Conservation (phyloP, 2,797 vertebrate genomes). For the Podarcis siculus region DNA sequence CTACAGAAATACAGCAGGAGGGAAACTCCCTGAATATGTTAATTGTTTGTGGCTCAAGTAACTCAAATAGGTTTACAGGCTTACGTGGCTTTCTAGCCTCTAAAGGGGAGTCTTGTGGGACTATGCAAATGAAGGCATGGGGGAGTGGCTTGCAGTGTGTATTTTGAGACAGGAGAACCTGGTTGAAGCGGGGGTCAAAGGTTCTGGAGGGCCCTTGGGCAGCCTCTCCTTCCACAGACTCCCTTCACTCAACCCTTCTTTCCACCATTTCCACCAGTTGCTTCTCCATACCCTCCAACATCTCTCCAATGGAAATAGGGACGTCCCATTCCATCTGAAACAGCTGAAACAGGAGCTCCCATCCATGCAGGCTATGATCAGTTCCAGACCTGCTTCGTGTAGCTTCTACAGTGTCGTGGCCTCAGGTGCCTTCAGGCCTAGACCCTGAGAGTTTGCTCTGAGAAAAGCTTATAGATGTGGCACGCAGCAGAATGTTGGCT, state of each 20-base stretch:
- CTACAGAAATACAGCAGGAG: neutral
- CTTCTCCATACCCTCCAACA: neutral
- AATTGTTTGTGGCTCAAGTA: slow-evolving; percentile 11
- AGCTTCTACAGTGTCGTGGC: too few relatives aligned
- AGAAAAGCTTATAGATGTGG: too few relatives aligned
- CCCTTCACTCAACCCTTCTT: neutral
- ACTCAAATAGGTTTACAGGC: slow-evolving; percentile 33
- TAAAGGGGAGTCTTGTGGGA: neutral
- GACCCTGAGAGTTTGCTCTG: too few relatives aligned
- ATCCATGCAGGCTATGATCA: too few relatives aligned
- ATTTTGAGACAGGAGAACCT: neutral
- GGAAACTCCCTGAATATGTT: slow-evolving; percentile 30
- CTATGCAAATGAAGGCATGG: neutral
- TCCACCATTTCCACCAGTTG: neutral
- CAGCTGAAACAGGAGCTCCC: too few relatives aligned
- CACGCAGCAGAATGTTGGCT: too few relatives aligned
- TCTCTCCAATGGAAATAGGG: too few relatives aligned
- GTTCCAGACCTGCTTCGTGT: too few relatives aligned
- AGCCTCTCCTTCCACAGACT: neutral
- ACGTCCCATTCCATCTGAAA: too few relatives aligned
- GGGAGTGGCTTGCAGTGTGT: neutral
- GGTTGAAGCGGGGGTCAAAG: neutral
- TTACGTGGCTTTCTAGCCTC: neutral
- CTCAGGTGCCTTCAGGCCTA: too few relatives aligned
- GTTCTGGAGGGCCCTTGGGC: neutral